Evolutionary conservation across 2,888 invertebrate genomes (phyloP).

Genomic region (Acleris holmiana): DNA sequence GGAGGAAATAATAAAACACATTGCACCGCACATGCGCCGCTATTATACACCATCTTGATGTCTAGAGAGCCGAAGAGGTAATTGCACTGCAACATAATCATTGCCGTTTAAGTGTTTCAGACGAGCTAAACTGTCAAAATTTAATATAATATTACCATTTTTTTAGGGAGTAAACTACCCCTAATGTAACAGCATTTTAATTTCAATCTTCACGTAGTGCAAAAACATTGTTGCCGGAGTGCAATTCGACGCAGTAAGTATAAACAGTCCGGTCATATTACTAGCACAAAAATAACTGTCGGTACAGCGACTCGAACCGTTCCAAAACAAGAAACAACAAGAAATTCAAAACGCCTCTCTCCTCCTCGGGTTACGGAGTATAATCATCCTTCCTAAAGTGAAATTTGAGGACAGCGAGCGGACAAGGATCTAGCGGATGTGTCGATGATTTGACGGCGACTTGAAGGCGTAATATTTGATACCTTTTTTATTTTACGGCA

Average conservation of each 20-base stretch:
- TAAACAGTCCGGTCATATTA: not conserved
- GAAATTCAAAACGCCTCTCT: constrained; percentile 3
- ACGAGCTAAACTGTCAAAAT: too few species aligned
- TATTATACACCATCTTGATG: not conserved
- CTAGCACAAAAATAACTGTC: not conserved
- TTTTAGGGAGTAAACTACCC: too few species aligned
- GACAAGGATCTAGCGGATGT: not conserved
- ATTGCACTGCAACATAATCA: not conserved
- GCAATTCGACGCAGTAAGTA: not conserved
- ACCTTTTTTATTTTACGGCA: not conserved
- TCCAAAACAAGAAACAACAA: constrained; percentile 1
- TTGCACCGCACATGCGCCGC: not conserved
- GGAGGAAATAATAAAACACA: constrained; percentile 15
- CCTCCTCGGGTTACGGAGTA: not conserved
- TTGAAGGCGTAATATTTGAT: not conserved
- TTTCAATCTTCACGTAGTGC: too few species aligned
- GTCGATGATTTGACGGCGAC: not conserved
- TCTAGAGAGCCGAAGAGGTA: not conserved
- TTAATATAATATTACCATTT: too few species aligned
- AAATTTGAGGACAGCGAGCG: not conserved
- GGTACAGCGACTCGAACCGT: not conserved
- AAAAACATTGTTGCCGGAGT: not conserved
- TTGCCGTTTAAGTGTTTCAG: too few species aligned
- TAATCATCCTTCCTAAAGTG: constrained; percentile 2
- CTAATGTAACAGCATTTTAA: too few species aligned